phyloP scores from a whole-genome alignment of 2,113 vertebrate species.

The Halichoeres trimaculatus region DNA sequence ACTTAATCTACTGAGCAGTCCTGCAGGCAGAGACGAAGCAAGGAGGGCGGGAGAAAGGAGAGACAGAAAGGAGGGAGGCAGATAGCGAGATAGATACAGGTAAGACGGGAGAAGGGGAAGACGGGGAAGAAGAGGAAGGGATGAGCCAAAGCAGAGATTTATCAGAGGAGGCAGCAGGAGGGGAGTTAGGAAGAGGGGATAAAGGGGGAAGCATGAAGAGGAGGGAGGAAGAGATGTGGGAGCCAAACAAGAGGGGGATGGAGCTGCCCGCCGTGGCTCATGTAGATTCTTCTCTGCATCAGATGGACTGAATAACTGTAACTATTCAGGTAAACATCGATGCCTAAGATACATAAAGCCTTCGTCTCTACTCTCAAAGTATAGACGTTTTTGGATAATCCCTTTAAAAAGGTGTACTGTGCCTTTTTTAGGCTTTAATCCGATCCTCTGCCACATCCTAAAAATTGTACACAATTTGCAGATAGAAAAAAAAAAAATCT shows the following conservation, averaged over 20 bases:
- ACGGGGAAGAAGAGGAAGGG: slow-evolving; percentile 24
- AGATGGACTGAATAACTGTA: background rate
- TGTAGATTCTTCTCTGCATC: slow-evolving; percentile 21
- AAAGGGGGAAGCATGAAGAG: slow-evolving; percentile 8
- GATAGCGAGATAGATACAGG: slow-evolving; percentile 44
- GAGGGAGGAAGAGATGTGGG: background rate
- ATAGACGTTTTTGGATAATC: too few species aligned
- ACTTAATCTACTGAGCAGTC: slow-evolving; percentile 83
- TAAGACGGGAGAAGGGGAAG: slow-evolving; percentile 30
- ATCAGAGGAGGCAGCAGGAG: slow-evolving; percentile 60
- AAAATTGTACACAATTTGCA: too few species aligned
- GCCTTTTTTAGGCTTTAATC: too few species aligned
- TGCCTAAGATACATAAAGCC: too few species aligned
- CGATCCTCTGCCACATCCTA: too few species aligned
- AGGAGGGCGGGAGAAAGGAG: slow-evolving; percentile 28
- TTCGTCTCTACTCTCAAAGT: too few species aligned
- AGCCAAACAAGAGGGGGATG: slow-evolving; percentile 53
- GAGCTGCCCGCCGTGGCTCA: slow-evolving; percentile 46
- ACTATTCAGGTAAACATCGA: too few species aligned
- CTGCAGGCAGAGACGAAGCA: slow-evolving; percentile 69
- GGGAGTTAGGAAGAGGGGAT: slow-evolving; percentile 44
- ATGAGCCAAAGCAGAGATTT: slow-evolving; percentile 67
- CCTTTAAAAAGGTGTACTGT: too few species aligned
- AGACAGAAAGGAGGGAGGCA: background rate
- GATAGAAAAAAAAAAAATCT: too few species aligned